Conservation (phyloP, 2,888 invertebrate species). For the Yponomeuta plumbellus region DNA sequence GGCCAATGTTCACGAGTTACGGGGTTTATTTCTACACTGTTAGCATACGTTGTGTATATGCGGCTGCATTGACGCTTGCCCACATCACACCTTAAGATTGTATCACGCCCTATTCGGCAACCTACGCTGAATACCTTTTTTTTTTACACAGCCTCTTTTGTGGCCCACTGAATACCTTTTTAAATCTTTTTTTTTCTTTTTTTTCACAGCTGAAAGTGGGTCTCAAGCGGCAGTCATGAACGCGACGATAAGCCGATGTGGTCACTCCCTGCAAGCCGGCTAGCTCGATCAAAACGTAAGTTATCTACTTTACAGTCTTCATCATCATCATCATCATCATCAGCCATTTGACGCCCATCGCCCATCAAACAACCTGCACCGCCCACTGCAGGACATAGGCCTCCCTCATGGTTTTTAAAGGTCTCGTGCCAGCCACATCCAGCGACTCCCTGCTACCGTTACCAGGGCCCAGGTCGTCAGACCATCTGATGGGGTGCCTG, state of each 20-base stretch:
- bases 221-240: slow-evolving; percentile 51
- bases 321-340: too few species aligned
- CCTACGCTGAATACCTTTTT: too few species aligned
- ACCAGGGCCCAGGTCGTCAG: too few species aligned
- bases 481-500: too few species aligned
- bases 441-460: too few species aligned
- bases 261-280: slow-evolving; percentile 67
- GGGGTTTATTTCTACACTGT: neutral
- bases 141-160: too few species aligned
- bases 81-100: neutral
- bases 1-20: slow-evolving; percentile 53
- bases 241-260: slow-evolving; percentile 41
- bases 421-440: too few species aligned
- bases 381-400: too few species aligned
- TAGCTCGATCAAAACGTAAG: slow-evolving; percentile 35
- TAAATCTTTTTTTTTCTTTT: slow-evolving; percentile 28
- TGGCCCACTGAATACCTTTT: neutral
- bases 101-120: too few species aligned
- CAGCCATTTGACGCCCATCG: too few species aligned
- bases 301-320: neutral
- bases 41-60: neutral
- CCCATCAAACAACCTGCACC: too few species aligned
- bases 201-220: slow-evolving; percentile 44
- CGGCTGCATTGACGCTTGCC: neutral
- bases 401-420: too few species aligned